phyloP scores from a whole-genome alignment of 2,113 vertebrate genomes.

The Echinops telfairi region DNA sequence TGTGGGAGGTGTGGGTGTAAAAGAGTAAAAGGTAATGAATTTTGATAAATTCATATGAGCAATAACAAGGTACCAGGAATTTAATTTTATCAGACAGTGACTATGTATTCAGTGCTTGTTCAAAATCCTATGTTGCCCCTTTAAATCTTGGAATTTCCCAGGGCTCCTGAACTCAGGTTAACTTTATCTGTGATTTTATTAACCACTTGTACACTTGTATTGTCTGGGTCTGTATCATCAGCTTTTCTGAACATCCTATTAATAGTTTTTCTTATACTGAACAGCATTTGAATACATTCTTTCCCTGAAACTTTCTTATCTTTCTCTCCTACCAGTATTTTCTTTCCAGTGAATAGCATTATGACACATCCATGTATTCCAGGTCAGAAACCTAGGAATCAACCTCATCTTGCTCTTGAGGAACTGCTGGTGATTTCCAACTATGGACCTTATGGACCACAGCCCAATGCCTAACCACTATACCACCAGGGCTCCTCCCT shows the following conservation, averaged over 20 bases:
- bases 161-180: conserved; percentile 39
- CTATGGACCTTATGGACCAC: too few relatives aligned
- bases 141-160: conserved; percentile 62
- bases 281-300: neutral
- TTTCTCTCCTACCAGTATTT: neutral
- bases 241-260: conserved; percentile 8
- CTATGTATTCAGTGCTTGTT: conserved; percentile 44
- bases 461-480: too few relatives aligned
- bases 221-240: neutral
- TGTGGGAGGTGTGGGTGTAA: conserved; percentile 81
- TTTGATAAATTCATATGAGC: conserved; percentile 78
- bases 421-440: too few relatives aligned
- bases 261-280: neutral
- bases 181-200: conserved; percentile 43
- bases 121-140: conserved; percentile 41
- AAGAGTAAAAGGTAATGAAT: conserved; percentile 83
- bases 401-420: neutral
- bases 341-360: neutral
- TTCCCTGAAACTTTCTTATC: neutral
- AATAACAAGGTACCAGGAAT: conserved; percentile 66
- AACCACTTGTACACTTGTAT: neutral
- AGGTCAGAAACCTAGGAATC: neutral
- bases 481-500: too few relatives aligned
- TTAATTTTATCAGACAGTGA: conserved; percentile 63
- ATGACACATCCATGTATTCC: neutral